Evolutionary conservation across 1,140 invertebrate species (phyloP).

Genomic region (Eueides isabella): DNA sequence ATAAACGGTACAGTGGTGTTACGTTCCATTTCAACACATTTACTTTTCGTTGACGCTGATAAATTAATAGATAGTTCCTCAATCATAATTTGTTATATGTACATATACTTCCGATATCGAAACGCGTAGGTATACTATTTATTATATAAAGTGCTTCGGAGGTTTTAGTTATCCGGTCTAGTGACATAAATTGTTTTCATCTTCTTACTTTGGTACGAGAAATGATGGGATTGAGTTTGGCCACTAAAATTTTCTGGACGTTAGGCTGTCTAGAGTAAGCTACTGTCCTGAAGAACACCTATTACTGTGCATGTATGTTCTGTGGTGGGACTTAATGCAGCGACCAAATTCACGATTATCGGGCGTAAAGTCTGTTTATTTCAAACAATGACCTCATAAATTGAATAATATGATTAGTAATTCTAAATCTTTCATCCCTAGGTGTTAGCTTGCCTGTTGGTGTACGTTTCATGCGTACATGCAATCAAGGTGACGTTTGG

Average conservation of each 20-base stretch:
- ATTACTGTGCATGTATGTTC: too few species aligned
- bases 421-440: conserved; percentile 33
- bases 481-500: conserved; percentile 80
- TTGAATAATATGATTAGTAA: not conserved
- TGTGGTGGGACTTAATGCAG: too few species aligned
- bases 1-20: not conserved
- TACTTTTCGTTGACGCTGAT: conserved; percentile 10
- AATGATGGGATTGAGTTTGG: too few species aligned
- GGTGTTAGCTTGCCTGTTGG: conserved; percentile 69
- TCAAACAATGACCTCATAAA: too few species aligned
- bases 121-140: not conserved
- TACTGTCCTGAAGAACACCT: too few species aligned
- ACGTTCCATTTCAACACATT: conserved; percentile 13
- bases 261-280: too few species aligned
- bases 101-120: conserved; percentile 12
- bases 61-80: conserved; percentile 13
- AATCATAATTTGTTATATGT: conserved; percentile 14
- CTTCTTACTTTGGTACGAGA: too few species aligned
- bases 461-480: conserved; percentile 68
- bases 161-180: too few species aligned
- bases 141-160: not conserved
- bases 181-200: too few species aligned
- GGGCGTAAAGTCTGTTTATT: too few species aligned
- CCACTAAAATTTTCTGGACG: too few species aligned
- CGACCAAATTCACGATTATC: too few species aligned